These are phyloP conservation scores for Psylliodes chrysocephalus DNA, from an alignment of 2,888 invertebrate species.

Conservation along the genomic window DNA sequence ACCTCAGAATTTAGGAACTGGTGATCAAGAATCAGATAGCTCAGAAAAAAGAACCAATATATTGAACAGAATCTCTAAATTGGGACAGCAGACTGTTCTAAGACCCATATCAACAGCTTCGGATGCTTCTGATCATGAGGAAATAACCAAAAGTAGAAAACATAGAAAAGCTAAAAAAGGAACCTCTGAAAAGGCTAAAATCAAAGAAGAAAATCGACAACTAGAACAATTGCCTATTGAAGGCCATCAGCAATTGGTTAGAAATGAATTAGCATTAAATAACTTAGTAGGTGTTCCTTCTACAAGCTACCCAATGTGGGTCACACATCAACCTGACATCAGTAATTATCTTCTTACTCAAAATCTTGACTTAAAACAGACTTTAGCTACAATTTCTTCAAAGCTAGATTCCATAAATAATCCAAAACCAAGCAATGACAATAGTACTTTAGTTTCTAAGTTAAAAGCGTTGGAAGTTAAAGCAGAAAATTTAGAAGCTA, in stretches of 20 bases:
- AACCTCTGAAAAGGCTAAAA: background rate
- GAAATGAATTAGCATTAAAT: constrained; percentile 27
- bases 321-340: constrained; percentile 54
- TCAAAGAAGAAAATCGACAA: background rate
- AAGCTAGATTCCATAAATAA: constrained; percentile 70
- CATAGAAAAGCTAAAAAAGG: constrained; percentile 13
- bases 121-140: constrained; percentile 51
- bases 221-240: background rate
- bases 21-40: constrained; percentile 45
- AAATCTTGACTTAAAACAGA: constrained; percentile 75
- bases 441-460: constrained; percentile 54
- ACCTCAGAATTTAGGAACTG: constrained; percentile 16
- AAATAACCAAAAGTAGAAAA: constrained; percentile 27
- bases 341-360: constrained; percentile 69
- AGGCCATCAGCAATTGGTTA: background rate
- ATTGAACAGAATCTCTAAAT: constrained; percentile 69
- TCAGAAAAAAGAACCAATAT: constrained; percentile 63
- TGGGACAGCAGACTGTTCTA: constrained; percentile 67
- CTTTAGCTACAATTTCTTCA: constrained; percentile 70
- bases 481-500: constrained; percentile 57
- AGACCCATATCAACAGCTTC: constrained; percentile 41
- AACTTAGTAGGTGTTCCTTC: constrained; percentile 28
- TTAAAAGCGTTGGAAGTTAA: constrained; percentile 60
- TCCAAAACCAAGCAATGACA: constrained; percentile 49
- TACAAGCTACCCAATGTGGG: constrained; percentile 1